These are phyloP conservation scores for Edolisoma coerulescens DNA, from an alignment of 2,113 vertebrate genomes.

Conservation along the genomic window DNA sequence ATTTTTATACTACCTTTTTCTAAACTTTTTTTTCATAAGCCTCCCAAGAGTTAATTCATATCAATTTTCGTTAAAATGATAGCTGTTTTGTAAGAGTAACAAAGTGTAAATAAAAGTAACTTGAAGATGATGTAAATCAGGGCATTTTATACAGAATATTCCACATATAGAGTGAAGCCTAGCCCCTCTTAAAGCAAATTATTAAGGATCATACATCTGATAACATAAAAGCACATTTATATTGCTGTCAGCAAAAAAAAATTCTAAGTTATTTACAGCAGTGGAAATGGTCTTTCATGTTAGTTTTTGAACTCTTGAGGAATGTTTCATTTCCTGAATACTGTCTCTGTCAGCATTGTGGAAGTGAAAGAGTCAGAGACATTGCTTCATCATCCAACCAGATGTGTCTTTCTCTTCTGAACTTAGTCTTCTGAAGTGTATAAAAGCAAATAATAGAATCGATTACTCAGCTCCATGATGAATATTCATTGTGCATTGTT, in stretches of 20 bases:
- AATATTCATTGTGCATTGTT: conserved; percentile 13
- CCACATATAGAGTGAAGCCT: neutral
- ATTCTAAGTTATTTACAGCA: neutral
- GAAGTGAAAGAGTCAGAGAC: neutral
- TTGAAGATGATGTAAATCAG: neutral
- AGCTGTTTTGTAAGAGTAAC: neutral
- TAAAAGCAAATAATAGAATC: neutral
- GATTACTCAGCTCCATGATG: conserved; percentile 1
- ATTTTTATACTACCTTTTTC: neutral
- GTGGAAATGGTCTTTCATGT: neutral
- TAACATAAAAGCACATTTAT: neutral
- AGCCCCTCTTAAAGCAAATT: neutral
- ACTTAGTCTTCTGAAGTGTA: neutral
- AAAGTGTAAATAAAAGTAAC: neutral
- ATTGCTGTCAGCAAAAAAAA: neutral
- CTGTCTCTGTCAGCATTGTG: neutral
- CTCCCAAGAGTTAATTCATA: neutral
- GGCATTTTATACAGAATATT: neutral
- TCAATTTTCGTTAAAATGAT: neutral
- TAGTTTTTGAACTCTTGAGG: neutral
- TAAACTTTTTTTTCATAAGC: neutral
- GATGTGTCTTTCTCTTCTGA: neutral
- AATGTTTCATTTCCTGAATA: neutral
- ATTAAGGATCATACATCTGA: neutral
- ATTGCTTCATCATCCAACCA: neutral